Conservation (phyloP, 2,888 invertebrate genomes). For the Tuberolachnus salignus region DNA sequence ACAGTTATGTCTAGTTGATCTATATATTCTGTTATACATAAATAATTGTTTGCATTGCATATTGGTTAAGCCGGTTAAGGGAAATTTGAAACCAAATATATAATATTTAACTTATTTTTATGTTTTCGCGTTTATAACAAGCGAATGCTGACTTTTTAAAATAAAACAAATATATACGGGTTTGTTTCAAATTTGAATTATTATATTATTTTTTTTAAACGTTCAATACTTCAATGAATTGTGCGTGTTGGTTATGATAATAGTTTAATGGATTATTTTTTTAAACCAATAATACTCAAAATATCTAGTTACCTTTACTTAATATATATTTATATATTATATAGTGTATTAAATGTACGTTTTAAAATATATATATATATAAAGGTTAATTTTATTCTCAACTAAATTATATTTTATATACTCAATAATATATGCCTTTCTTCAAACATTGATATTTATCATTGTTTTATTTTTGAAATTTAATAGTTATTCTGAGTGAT, state of each 20-base stretch:
- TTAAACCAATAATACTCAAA: constrained; percentile 30
- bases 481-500: background rate
- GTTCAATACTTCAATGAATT: background rate
- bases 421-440: background rate
- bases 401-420: background rate
- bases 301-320: constrained; percentile 39
- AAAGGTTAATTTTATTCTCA: constrained; percentile 2
- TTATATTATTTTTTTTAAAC: constrained; percentile 16
- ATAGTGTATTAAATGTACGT: background rate
- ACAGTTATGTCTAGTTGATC: background rate
- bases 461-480: background rate
- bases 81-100: background rate
- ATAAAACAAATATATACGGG: background rate
- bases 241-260: background rate
- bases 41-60: background rate
- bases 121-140: background rate
- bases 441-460: background rate
- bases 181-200: constrained; percentile 30
- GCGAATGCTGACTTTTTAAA: background rate
- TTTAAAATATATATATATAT: background rate
- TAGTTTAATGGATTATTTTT: constrained; percentile 29
- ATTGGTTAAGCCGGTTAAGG: background rate
- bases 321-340: constrained; percentile 13
- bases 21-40: background rate
- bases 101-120: background rate